Evolutionary conservation across 1,140 invertebrate species (phyloP), one percentile per base, ranked within the genome.

Genomic region (Drosophila orosa): DNA sequence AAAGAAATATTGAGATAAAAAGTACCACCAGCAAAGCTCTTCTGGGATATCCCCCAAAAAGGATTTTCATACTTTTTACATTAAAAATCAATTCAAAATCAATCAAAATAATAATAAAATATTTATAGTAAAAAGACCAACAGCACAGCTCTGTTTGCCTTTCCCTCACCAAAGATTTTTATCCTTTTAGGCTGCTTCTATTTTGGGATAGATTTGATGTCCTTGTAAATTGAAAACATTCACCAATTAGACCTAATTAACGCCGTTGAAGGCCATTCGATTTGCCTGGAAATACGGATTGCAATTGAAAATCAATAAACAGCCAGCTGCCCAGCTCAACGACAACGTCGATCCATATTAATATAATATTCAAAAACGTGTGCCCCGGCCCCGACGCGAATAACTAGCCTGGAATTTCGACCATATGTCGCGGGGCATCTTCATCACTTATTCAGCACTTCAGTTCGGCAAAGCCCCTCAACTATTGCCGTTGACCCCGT

Each of bases 361-460:
- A 71, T 69, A 27, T 73, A 79, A 79, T 76, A 86, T 83, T 80
- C 65, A 89, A 68, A 82, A 80, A 68, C 63, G 54, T 56, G 54
- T 56, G 74, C 45, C 52, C 44, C n/a, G 42, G 9, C 13, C 13
- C 24, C 31, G 3, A 44, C 25, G 17, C 27, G 7, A 45, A 48
- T 40, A 13, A 17, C 24, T 17, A 40, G 58, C 35, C 27, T 71
- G 60, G 68, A 78, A 71, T 75, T 83, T 81, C 55, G 75, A 83
- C 67, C 83, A 86, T 79, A 83, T 85, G 82, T 78, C 66, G 68
- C 44, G 29, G 35, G 50, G 33, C 75, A 58, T 71, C 52, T 39
- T 79, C 56, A 86, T 86, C 71, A 76, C 76, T 87, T 79, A 86
- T 87, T 76, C 67, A 87, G 27, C 39, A 39, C 25, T 61, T 27